These are phyloP conservation scores for Aythya fuligula DNA, from an alignment of 2,797 vertebrate genomes.

Conservation along the genomic window DNA sequence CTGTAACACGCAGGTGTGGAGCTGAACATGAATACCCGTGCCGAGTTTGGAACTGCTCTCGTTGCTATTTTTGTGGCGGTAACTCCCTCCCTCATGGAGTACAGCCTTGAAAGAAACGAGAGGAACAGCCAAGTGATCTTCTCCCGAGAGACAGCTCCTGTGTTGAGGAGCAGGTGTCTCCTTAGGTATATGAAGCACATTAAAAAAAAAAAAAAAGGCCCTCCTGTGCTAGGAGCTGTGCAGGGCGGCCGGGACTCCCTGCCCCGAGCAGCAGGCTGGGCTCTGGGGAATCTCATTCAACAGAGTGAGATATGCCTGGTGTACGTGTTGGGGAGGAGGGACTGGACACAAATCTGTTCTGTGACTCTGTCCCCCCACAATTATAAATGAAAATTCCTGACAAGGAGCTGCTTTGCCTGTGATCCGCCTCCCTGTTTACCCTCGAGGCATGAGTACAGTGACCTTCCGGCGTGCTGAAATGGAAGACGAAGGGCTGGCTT, in stretches of 20 bases:
- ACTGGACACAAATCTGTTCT: background rate
- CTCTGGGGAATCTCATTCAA: background rate
- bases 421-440: background rate
- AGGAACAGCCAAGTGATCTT: background rate
- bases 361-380: fast-evolving
- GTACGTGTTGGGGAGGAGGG: background rate
- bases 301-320: background rate
- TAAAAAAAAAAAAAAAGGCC: background rate
- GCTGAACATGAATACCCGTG: background rate
- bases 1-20: background rate
- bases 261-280: background rate
- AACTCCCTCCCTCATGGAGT: background rate
- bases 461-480: background rate
- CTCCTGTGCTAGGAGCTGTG: background rate
- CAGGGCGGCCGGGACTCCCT: background rate
- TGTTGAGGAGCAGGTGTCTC: background rate
- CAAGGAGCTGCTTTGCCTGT: background rate
- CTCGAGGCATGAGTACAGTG: background rate
- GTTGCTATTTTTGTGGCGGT: background rate
- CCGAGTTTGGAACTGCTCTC: background rate
- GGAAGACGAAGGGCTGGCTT: background rate
- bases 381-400: background rate
- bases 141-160: background rate
- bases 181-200: background rate
- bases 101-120: background rate